Conservation (phyloP, 2,888 invertebrate species). For the Eupithecia abbreviata region DNA sequence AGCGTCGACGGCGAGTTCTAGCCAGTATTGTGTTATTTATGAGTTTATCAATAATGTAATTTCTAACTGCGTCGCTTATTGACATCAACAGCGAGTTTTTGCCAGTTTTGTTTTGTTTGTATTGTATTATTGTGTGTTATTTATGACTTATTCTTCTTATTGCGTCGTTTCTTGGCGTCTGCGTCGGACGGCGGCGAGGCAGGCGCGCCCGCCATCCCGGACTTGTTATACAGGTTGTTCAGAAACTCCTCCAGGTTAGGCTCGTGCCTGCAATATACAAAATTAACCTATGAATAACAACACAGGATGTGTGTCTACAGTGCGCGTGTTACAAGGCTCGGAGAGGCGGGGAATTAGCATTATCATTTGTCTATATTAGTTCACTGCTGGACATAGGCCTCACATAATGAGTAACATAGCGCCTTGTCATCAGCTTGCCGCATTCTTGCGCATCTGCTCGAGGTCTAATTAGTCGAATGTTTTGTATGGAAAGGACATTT, state of each 20-base stretch:
- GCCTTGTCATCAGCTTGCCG: no score
- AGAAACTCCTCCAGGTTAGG: slow-evolving; percentile 92
- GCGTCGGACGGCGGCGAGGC: slow-evolving; percentile 53
- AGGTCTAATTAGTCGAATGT: no score
- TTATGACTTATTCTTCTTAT: slow-evolving; percentile 72
- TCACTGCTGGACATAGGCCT: no score
- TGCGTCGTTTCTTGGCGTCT: slow-evolving; percentile 70
- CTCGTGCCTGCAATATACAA: slow-evolving; percentile 81
- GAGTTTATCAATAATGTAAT: neutral
- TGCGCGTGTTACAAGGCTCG: neutral
- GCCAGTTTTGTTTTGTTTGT: slow-evolving; percentile 14
- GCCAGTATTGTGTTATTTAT: neutral
- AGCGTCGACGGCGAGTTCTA: neutral
- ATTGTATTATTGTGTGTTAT: slow-evolving; percentile 10
- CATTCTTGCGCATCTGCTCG: no score
- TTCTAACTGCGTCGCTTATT: no score
- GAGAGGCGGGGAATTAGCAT: neutral
- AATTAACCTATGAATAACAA: neutral
- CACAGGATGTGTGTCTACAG: neutral
- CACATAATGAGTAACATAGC: no score
- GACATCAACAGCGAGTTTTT: slow-evolving; percentile 16
- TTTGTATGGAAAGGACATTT: no score
- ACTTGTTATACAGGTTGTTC: slow-evolving; percentile 90
- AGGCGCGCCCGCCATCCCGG: slow-evolving; percentile 67
- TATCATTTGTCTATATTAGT: no score